These are phyloP conservation scores for Didymodactylos carnosus DNA, from an alignment of 2,888 invertebrate genomes.

Conservation along the genomic window DNA sequence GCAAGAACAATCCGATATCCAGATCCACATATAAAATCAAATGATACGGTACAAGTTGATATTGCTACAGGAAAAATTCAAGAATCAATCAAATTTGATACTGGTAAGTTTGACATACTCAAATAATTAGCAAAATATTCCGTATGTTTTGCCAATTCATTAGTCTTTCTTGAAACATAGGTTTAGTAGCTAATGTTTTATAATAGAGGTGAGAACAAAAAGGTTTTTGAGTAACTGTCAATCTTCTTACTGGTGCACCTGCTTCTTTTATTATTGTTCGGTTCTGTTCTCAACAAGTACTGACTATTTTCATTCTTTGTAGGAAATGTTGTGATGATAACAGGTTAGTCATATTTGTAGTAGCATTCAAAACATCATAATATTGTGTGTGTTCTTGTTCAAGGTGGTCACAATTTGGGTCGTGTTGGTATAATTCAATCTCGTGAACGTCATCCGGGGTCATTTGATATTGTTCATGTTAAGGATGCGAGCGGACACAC, in stretches of 20 bases:
- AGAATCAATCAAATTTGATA: constrained; percentile 93
- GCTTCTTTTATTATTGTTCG: no score
- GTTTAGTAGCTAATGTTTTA: no score
- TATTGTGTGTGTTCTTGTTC: no score
- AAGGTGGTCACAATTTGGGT: constrained; percentile 97
- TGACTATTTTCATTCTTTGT: background rate
- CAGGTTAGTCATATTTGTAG: no score
- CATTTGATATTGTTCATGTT: constrained; percentile 95
- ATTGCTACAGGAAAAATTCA: constrained; percentile 78
- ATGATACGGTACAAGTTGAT: constrained; percentile 86
- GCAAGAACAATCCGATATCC: constrained; percentile 95
- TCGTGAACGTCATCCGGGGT: constrained; percentile 92
- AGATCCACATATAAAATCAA: constrained; percentile 83
- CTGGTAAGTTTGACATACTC: constrained; percentile 92
- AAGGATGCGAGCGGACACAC: constrained; percentile 88
- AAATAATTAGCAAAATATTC: no score
- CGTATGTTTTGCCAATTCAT: no score
- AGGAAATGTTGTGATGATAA: background rate
- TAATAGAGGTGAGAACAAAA: no score
- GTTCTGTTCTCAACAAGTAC: no score
- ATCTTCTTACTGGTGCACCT: no score
- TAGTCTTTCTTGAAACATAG: no score
- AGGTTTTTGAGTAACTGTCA: no score
- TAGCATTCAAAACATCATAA: no score
- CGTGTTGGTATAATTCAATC: constrained; percentile 91